Conservation (phyloP, 2,888 invertebrate species). For the Hanleya hanleyi region DNA sequence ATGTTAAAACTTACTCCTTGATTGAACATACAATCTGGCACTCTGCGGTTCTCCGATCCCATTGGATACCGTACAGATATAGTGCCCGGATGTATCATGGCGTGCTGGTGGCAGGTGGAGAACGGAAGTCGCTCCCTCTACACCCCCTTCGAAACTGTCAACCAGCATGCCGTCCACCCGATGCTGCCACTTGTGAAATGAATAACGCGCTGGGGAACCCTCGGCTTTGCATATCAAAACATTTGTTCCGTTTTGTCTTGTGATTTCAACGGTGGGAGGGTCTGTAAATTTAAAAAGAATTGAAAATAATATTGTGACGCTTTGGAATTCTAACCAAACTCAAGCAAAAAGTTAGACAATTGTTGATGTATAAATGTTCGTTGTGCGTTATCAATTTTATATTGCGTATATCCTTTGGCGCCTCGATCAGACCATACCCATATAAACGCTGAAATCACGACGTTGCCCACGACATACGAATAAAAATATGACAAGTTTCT, state of each 20-base stretch:
- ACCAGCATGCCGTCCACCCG: not conserved
- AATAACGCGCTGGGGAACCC: not conserved
- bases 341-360: too few species aligned
- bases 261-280: not conserved
- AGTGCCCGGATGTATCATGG: not conserved
- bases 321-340: too few species aligned
- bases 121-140: not conserved
- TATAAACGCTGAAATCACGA: too few species aligned
- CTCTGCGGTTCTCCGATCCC: not conserved
- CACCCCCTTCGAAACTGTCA: not conserved
- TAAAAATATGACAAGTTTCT: too few species aligned
- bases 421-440: too few species aligned
- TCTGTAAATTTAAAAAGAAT: not conserved
- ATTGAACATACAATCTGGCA: not conserved
- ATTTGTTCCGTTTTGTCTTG: not conserved
- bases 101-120: not conserved
- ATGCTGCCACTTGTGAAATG: not conserved
- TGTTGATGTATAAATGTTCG: too few species aligned
- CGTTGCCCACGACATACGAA: too few species aligned
- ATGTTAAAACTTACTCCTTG: not conserved
- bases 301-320: not conserved
- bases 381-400: too few species aligned
- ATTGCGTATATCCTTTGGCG: too few species aligned
- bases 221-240: not conserved
- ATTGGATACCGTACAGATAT: not conserved